A percentile compares a stretch with the other conserved stretches of the same genome.
Evolutionary conservation across 2,113 vertebrate genomes (phyloP).

Genomic region (Numenius arquata): DNA sequence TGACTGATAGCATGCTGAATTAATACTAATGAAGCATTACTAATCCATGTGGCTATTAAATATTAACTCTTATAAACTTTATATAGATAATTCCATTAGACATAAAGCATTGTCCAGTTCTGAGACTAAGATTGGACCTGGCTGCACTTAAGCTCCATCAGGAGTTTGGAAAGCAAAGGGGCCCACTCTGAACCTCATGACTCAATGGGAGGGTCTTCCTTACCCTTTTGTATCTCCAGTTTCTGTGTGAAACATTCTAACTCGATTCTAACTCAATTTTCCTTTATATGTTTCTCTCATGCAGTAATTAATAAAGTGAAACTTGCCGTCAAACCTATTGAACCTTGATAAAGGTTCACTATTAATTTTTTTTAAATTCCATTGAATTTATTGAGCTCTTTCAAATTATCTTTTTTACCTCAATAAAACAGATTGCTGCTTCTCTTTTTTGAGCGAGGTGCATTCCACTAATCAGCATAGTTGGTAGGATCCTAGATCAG

Average conservation of each 20-base stretch:
- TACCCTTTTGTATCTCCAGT: not conserved
- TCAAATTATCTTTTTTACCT: not conserved
- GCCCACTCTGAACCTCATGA: not conserved
- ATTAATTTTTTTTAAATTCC: not conserved
- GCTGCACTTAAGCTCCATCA: not conserved
- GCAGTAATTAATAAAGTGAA: not conserved
- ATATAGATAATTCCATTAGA: not conserved
- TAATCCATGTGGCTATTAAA: not conserved
- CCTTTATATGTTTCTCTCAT: not conserved
- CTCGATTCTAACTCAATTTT: not conserved
- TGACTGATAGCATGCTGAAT: not conserved
- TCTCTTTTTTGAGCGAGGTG: not conserved
- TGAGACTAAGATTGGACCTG: not conserved
- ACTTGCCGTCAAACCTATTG: not conserved
- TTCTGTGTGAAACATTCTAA: not conserved
- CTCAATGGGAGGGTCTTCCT: not conserved
- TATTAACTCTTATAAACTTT: not conserved
- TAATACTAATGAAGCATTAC: not conserved
- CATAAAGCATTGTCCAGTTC: not conserved
- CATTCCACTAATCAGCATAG: not conserved
- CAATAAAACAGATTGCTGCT: not conserved
- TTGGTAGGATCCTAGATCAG: not conserved
- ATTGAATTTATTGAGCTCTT: not conserved
- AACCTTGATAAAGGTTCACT: not conserved
- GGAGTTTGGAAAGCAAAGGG: not conserved